Base-by-base conservation (phyloP, 2,797 vertebrate species). In the Heliangelus exortis region DNA sequence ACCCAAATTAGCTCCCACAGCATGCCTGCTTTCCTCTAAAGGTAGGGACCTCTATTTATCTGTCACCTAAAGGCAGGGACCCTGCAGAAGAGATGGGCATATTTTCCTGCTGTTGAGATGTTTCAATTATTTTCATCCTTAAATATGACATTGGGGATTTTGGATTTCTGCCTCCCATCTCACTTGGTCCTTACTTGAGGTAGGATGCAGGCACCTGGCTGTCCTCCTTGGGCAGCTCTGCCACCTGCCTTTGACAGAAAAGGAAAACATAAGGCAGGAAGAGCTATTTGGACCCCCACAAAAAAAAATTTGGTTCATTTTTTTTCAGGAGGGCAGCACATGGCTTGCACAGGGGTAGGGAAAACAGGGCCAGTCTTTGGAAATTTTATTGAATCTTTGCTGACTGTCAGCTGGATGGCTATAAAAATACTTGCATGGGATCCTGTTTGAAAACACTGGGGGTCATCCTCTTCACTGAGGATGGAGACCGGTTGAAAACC, bases 311-410 rank as follows among this genome's bases (percentile, higher is more conserved):
- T 57, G 19, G 47, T 11, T 47, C 21, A 54, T 34, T 61, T 11
- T 55, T 55, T n/a, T 50, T 48, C 23, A 47, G 29, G 7, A n/a
- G 22, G 47, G 25, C 17, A 4, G 25, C 17, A 4, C 19, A 66
- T 3, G 2, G 1, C 25, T 72, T 2, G 3, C 4, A 5, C 4
- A 2, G 14, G 6, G 3, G 21, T 4, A 43, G 4, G 9, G 9
- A 21, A 16, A 89, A 34, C 3, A 8, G 71, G 9, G 23, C 54
- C 47, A 23, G 53, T 36, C 15, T 84, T 58, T 4, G 5, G 31
- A 39, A 67, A 74, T 36, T 41, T 48, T 74, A 69, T 36, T 28
- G 54, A 69, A 76, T 17, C 3, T 77, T 77, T 66, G 17, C 39
- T 80, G 62, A 45, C 50, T 0, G 2, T 33, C 57, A 77, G 16